These are phyloP conservation scores for Elysia chlorotica DNA, from an alignment of 1,140 invertebrate genomes.

Conservation along the genomic window DNA sequence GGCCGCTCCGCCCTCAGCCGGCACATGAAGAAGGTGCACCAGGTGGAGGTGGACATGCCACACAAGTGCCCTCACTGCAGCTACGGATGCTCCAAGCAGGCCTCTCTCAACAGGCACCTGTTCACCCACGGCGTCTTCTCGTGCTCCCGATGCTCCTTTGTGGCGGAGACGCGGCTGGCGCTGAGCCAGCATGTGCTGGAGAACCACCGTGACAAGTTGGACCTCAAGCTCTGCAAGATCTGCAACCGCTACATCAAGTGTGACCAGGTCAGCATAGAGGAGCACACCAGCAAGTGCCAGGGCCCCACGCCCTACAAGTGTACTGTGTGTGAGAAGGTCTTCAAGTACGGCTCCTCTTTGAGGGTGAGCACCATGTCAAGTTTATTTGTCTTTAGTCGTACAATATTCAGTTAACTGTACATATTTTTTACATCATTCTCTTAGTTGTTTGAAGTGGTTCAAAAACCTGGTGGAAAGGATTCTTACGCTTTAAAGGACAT, in stretches of 20 bases:
- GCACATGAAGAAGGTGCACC: constrained; percentile 33
- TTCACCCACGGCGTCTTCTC: constrained; percentile 44
- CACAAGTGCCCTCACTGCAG: constrained; percentile 44
- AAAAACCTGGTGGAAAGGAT: too few relatives aligned
- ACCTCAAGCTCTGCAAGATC: constrained; percentile 49
- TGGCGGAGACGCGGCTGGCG: constrained; percentile 35
- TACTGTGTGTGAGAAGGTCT: constrained; percentile 50
- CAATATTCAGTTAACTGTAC: too few relatives aligned
- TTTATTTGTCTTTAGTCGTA: too few relatives aligned
- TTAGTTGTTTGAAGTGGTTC: too few relatives aligned
- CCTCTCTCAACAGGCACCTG: constrained; percentile 42
- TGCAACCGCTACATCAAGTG: constrained; percentile 49
- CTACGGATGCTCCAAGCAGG: constrained; percentile 41
- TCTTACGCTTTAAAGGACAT: too few relatives aligned
- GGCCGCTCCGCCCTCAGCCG: constrained; percentile 30
- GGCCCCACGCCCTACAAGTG: constrained; percentile 48
- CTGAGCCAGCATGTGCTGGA: constrained; percentile 39
- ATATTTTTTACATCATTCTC: too few relatives aligned
- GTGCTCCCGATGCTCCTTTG: constrained; percentile 47
- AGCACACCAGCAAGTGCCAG: constrained; percentile 47
- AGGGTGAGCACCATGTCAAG: constrained; percentile 30
- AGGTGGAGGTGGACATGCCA: constrained; percentile 23
- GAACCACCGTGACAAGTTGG: constrained; percentile 40
- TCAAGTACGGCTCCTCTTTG: constrained; percentile 52
- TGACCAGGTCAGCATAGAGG: constrained; percentile 41